Percentiles rank a stretch among this genome's conserved stretches.
phyloP scores from a whole-genome alignment of 2,113 vertebrate genomes.

The Ciconia maguari region DNA sequence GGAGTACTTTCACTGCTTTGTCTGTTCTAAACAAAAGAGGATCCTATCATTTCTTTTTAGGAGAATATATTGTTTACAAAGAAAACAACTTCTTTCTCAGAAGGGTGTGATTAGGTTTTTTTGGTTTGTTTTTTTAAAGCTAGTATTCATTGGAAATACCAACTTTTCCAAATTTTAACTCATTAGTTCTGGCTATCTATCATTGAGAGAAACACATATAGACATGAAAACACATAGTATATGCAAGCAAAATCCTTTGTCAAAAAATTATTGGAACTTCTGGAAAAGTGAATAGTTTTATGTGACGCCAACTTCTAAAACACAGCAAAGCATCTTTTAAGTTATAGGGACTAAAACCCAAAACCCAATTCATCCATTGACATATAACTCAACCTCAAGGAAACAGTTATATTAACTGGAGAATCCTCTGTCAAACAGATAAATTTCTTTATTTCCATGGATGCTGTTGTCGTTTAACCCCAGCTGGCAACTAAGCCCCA shows the following conservation, averaged over 20 bases:
- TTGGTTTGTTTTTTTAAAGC: background rate
- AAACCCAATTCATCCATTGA: background rate
- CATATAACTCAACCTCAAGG: background rate
- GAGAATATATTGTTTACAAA: background rate
- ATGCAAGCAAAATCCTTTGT: background rate
- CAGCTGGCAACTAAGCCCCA: no score
- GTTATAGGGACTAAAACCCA: background rate
- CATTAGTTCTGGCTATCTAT: background rate
- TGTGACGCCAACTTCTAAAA: background rate
- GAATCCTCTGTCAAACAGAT: background rate
- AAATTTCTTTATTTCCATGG: background rate
- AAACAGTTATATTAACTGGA: background rate
- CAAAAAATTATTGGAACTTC: background rate
- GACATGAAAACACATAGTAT: background rate
- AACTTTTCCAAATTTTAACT: background rate
- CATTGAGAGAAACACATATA: background rate
- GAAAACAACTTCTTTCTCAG: background rate
- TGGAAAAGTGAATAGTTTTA: background rate
- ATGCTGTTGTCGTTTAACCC: no score
- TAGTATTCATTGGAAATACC: background rate
- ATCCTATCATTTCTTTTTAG: background rate
- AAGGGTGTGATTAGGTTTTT: fast-evolving
- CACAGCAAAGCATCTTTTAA: background rate
- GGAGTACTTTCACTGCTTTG: background rate
- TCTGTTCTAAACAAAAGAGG: background rate